Percentiles rank a stretch among this genome's conserved stretches.
These are phyloP conservation scores for Periophthalmodon schlosseri DNA, from an alignment of 2,113 vertebrate species.

Conservation along the genomic window DNA sequence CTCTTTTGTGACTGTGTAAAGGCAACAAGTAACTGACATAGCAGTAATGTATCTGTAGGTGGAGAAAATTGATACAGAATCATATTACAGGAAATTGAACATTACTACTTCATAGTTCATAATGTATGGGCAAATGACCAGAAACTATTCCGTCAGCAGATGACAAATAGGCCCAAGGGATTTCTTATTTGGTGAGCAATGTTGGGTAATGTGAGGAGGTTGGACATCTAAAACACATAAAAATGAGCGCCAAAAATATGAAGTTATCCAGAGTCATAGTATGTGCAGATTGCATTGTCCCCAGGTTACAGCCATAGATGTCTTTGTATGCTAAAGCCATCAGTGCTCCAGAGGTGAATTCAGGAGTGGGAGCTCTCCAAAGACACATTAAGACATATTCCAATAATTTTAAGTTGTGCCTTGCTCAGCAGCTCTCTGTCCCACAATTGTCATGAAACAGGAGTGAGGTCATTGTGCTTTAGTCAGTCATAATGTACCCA, in stretches of 20 bases:
- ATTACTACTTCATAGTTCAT: too few species aligned
- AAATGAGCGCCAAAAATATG: background rate
- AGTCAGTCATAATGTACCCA: constrained; percentile 30
- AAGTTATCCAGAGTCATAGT: background rate
- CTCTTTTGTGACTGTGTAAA: background rate
- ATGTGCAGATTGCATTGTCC: background rate
- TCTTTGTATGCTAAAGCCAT: constrained; percentile 72
- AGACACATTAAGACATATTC: constrained; percentile 68
- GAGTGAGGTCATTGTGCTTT: constrained; percentile 65
- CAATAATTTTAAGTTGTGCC: constrained; percentile 63
- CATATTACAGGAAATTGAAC: background rate
- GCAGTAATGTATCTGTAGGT: background rate
- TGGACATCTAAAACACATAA: background rate
- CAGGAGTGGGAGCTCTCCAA: constrained; percentile 54
- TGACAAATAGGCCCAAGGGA: background rate
- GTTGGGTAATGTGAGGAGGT: background rate
- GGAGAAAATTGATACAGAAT: background rate
- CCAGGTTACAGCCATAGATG: constrained; percentile 46
- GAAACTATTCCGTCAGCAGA: background rate
- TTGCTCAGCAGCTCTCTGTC: constrained; percentile 60
- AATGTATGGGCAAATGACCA: too few species aligned
- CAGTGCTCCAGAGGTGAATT: constrained; percentile 54
- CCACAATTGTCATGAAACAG: constrained; percentile 68
- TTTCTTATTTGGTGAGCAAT: background rate
- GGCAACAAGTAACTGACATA: background rate